phyloP scores from a whole-genome alignment of 2,113 vertebrate genomes.

The Notechis scutatus region DNA sequence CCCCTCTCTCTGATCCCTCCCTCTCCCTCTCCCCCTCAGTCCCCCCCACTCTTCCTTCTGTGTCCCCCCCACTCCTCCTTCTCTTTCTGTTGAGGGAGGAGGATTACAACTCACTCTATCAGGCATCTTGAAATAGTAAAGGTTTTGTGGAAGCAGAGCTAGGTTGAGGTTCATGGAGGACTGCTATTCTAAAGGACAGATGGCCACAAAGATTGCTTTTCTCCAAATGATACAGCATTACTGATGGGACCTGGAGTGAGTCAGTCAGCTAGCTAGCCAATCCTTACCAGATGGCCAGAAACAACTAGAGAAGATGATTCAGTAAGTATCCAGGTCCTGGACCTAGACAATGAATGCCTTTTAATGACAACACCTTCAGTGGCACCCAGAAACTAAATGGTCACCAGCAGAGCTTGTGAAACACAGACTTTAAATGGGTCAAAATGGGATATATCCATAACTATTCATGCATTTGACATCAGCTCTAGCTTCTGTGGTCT shows the following conservation, averaged over 20 bases:
- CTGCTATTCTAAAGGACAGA: not conserved
- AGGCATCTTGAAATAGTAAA: not conserved
- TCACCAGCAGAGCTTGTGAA: not conserved
- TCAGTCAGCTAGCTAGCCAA: not conserved
- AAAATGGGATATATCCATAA: not conserved
- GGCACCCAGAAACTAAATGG: not conserved
- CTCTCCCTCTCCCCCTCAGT: too few species aligned
- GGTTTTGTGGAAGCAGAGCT: not conserved
- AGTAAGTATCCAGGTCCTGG: not conserved
- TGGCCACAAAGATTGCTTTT: not conserved
- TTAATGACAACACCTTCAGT: not conserved
- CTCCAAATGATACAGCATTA: not conserved
- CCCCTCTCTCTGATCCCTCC: too few species aligned
- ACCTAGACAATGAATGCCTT: not conserved
- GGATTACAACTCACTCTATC: not conserved
- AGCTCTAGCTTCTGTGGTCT: not conserved
- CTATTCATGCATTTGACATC: not conserved
- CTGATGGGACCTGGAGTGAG: not conserved
- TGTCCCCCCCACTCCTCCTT: too few species aligned
- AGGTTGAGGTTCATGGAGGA: not conserved
- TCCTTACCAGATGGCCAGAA: not conserved
- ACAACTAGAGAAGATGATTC: not conserved
- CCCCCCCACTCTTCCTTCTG: too few species aligned
- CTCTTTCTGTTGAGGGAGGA: not conserved
- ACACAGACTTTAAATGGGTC: not conserved